phyloP scores from a whole-genome alignment of 2,113 vertebrate genomes.

The Psittacus erithacus region DNA sequence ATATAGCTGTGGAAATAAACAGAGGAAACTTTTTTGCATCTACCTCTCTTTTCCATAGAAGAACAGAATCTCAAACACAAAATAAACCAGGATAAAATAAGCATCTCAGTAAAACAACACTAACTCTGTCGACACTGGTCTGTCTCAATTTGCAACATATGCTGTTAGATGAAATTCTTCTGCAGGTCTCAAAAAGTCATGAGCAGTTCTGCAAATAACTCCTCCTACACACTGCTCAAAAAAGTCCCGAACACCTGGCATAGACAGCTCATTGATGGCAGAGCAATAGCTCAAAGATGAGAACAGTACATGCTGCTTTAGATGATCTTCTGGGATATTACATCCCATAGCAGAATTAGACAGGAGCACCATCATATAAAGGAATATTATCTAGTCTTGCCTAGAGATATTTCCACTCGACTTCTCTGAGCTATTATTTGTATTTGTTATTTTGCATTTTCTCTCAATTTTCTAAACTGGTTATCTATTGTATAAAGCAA shows the following conservation, averaged over 20 bases:
- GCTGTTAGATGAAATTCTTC: neutral
- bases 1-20: neutral
- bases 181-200: neutral
- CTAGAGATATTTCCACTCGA: neutral
- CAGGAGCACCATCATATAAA: neutral
- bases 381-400: neutral
- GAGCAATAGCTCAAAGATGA: neutral
- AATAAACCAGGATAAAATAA: neutral
- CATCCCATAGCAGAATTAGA: accelerated
- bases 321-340: neutral
- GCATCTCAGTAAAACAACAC: neutral
- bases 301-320: neutral
- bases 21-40: neutral
- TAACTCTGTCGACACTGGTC: neutral
- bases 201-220: constrained; percentile 4
- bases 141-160: neutral
- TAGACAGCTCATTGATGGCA: neutral
- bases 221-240: constrained; percentile 1
- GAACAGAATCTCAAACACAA: neutral
- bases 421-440: neutral
- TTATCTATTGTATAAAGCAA: neutral
- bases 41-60: neutral
- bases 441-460: neutral
- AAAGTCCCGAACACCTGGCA: neutral
- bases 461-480: neutral